Percentiles rank a stretch among this genome's conserved stretches.
Evolutionary conservation across 2,797 vertebrate species (phyloP).

Genomic region (Syngnathus acus): DNA sequence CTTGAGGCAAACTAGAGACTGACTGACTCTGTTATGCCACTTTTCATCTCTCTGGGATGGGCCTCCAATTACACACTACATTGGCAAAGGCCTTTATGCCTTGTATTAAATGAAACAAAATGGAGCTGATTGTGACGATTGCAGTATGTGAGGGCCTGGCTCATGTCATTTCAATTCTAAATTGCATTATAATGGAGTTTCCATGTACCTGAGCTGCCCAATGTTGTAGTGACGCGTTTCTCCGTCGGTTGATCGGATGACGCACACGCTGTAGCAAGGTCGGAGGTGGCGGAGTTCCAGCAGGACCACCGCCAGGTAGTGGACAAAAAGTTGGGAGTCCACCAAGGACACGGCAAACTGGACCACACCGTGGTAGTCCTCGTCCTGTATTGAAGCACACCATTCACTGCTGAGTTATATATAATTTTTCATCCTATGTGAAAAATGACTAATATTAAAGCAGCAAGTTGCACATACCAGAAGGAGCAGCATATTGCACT

Average conservation of each 20-base stretch:
- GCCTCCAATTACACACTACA: background rate
- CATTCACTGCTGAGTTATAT: too few species aligned
- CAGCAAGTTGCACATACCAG: too few species aligned
- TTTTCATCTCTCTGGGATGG: background rate
- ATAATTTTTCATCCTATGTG: too few species aligned
- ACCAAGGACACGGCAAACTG: constrained; percentile 92
- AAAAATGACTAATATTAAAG: background rate
- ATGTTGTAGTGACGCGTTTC: constrained; percentile 87
- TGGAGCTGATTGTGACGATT: too few species aligned
- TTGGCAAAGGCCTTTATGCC: too few species aligned
- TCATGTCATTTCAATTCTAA: too few species aligned
- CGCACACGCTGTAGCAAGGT: constrained; percentile 81
- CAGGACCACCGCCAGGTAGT: constrained; percentile 91
- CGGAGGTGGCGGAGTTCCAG: constrained; percentile 88
- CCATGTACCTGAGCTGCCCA: constrained; percentile 80
- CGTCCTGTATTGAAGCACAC: constrained; percentile 61
- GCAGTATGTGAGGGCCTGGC: too few species aligned
- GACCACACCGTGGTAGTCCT: constrained; percentile 89
- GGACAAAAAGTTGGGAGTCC: constrained; percentile 91
- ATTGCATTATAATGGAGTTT: background rate
- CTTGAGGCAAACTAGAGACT: background rate
- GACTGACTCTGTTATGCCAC: background rate
- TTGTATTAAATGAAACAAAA: too few species aligned
- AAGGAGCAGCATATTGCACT: constrained; percentile 2
- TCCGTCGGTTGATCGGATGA: constrained; percentile 87